Evolutionary conservation across 1,140 invertebrate genomes (phyloP).

Genomic region (Cydia pomonella): DNA sequence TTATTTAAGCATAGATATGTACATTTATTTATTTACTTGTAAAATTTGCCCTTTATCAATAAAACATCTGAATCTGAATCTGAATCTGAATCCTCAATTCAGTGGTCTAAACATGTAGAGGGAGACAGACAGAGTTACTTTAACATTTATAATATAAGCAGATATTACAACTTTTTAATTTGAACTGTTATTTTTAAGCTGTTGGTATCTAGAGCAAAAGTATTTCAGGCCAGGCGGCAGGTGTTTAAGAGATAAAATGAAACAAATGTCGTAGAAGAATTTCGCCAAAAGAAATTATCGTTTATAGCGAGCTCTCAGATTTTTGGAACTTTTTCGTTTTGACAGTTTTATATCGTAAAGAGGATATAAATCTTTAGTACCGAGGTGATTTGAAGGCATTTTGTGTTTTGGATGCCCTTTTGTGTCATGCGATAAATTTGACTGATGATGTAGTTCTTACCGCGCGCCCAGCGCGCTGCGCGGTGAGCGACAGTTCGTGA

Average conservation of each 20-base stretch:
- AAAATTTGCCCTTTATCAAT: too few species aligned
- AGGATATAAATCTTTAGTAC: not conserved
- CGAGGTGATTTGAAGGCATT: not conserved
- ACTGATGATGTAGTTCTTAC: too few species aligned
- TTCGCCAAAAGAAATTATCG: not conserved
- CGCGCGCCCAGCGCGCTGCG: too few species aligned
- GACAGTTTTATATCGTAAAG: not conserved
- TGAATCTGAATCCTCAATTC: too few species aligned
- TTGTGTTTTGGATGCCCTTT: not conserved
- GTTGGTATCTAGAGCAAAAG: not conserved
- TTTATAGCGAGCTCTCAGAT: not conserved
- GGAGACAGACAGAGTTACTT: too few species aligned
- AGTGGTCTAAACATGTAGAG: too few species aligned
- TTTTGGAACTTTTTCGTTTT: not conserved
- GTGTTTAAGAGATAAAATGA: slow-evolving; percentile 12
- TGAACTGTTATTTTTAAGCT: not conserved
- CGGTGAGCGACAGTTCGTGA: too few species aligned
- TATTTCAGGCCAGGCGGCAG: not conserved
- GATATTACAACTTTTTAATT: not conserved
- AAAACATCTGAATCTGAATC: too few species aligned
- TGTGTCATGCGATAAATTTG: not conserved
- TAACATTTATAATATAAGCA: too few species aligned
- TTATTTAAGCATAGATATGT: too few species aligned
- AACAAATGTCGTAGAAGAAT: not conserved
- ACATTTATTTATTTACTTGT: too few species aligned